Evolutionary conservation across 2,888 invertebrate genomes (phyloP), one percentile per base, ranked within the genome.

Genomic region (Hirtodrosophila trivittata): DNA sequence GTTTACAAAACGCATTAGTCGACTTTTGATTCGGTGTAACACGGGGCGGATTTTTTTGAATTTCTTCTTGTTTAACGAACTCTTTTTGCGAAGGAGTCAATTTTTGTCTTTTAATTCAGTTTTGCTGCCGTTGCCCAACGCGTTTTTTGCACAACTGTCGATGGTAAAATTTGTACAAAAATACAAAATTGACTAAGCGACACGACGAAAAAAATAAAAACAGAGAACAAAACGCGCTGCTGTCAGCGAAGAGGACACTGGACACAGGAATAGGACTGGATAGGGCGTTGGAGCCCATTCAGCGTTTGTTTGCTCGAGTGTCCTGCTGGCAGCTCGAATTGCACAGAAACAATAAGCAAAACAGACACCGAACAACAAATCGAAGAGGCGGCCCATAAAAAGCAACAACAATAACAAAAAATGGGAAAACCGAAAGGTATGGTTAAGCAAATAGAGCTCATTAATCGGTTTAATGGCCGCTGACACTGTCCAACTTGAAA

Each of bases 381-480:
- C 50, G 55, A 72, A 58, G 58, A 49, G 66, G 46, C 51, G 32
- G 35, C 45, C 66, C 66, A 65, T 66, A 66, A 69, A 39, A 8
- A 21, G 0, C 12, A 8, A 26, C 8, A 41, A 37, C 21, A 32
- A 39, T 21, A 35, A 66, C 47, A 63, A 55, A 39, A 45, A 64
- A 26, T 38, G 26, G 33, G 18, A 35, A 50, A 43, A 30, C 47
- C 35, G 30, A 37, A 63, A 80, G 81, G 84, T 71, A 86, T 51
- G 83, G 83, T 66, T 21, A 66, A 42, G 77, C 81, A 83, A 81
- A 81, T 76, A 86, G 71, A 74, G 86, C 77, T 80, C 82, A 81
- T 86, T 81, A 81, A 81, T 81, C 81, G 86, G 81, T 83, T 80
- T 86, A 86, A 83, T 86, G 76, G 74, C 66, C 41, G 25, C 33